Percentiles rank a stretch among this genome's conserved stretches.
phyloP scores from a whole-genome alignment of 53 echinoderm and acorn worm species.

The Holothuria leucospilota region DNA sequence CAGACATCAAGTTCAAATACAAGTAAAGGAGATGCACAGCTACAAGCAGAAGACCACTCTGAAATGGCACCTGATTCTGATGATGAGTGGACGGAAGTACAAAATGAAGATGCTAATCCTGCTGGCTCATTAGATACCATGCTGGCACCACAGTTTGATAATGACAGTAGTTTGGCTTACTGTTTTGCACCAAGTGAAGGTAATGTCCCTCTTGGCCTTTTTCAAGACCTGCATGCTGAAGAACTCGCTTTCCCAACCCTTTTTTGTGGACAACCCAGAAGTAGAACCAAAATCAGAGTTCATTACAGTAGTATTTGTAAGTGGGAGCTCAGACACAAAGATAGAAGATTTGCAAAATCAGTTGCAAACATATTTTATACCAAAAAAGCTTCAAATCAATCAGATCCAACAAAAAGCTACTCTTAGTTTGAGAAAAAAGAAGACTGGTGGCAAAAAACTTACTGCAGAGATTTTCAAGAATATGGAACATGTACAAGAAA shows the following conservation, averaged over 20 bases:
- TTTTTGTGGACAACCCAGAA: no score
- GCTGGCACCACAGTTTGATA: constrained; percentile 9
- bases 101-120: constrained; percentile 22
- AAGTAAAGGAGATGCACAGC: background rate
- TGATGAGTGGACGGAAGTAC: constrained; percentile 53
- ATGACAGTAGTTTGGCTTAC: background rate
- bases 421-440: no score
- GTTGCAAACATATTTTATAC: background rate
- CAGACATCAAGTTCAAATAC: no score
- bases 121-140: constrained; percentile 47
- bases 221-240: constrained; percentile 50
- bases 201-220: constrained; percentile 9
- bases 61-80: constrained; percentile 39
- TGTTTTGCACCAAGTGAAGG: constrained; percentile 36
- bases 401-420: background rate
- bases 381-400: background rate
- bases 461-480: background rate
- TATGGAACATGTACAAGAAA: background rate
- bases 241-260: background rate
- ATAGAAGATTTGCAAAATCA: no score
- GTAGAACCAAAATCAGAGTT: no score
- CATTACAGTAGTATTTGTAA: no score
- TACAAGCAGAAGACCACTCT: background rate
- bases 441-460: background rate
- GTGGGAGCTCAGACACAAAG: no score